Evolutionary conservation across 2,113 vertebrate genomes (phyloP), one percentile per base, ranked within the genome.

Genomic region (Eublepharis macularius): DNA sequence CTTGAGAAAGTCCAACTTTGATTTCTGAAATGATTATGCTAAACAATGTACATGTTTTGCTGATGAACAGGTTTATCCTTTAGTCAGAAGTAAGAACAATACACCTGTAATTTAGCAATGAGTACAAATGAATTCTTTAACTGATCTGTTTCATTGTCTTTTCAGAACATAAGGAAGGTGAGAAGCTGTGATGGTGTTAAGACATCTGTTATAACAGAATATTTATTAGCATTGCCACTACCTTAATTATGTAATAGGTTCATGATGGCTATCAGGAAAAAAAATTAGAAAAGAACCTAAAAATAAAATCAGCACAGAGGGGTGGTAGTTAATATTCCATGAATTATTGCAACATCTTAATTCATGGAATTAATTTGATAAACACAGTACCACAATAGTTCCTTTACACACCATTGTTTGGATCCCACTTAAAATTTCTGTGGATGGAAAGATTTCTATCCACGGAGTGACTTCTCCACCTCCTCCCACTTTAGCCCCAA

Each of bases 1-100:
- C 85, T 92, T 85, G 81, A 91, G 91, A 93, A 92, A 76, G 82
- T 86, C 90, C 90, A 92, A 90, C 94, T 95, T 94, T 95, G 92
- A 94, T 95, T 92, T 88, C 49, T 47, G 86, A 86, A 76, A 91
- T 57, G 77, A 95, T 90, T 90, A 90, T 77, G 63, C 66, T 92
- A 84, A 93, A 94, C 75, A 34, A 89, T 57, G 39, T 92, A 93
- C 83, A 78, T 9, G 49, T 86, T 88, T 77, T 60, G 66, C 51
- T 73, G 66, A 87, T 90, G 84, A 92, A 83, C 0, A 80, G 81
- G 81, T 93, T 95, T 93, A 10, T 0, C 73, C 39, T 32, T 84
- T 26, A 10, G 78, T 84, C 85, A 63, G 70, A 63, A 63, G 24
- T 63, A 63, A 63, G 24, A 88, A 84, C n/a, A 57, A 88, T 32